Evolutionary conservation across 2,888 invertebrate genomes (phyloP).

Genomic region (Bombyx huttoni): DNA sequence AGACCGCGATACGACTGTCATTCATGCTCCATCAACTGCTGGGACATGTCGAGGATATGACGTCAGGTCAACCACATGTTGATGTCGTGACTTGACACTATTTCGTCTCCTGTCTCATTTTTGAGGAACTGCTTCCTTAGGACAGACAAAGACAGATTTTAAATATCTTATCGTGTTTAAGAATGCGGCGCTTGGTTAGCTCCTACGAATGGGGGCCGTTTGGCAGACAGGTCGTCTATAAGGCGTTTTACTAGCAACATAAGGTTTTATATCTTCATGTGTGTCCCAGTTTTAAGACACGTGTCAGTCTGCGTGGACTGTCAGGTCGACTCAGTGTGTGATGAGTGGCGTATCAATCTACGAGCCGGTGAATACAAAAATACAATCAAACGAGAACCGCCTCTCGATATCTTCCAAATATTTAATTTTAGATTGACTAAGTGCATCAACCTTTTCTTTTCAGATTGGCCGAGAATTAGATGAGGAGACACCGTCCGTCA

Average conservation of each 20-base stretch:
- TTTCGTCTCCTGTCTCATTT: constrained; percentile 60
- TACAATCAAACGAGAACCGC: constrained; percentile 32
- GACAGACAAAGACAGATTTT: constrained; percentile 58
- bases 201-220: constrained; percentile 48
- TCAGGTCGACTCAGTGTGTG: constrained; percentile 34
- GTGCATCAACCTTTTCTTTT: constrained; percentile 49
- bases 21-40: constrained; percentile 72
- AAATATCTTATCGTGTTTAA: constrained; percentile 37
- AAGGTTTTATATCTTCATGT: constrained; percentile 57
- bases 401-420: constrained; percentile 34
- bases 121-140: constrained; percentile 38
- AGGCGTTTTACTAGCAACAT: constrained; percentile 62
- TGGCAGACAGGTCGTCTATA: constrained; percentile 66
- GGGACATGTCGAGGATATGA: constrained; percentile 62
- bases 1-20: constrained; percentile 50
- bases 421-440: constrained; percentile 58
- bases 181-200: constrained; percentile 54
- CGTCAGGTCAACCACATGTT: constrained; percentile 66
- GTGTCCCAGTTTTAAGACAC: constrained; percentile 51
- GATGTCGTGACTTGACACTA: constrained; percentile 54
- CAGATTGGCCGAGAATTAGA: constrained; percentile 67
- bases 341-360: constrained; percentile 40
- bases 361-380: constrained; percentile 54
- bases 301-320: constrained; percentile 48
- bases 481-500: constrained; percentile 65